These are phyloP conservation scores for Aricia artaxerxes DNA, from an alignment of 2,888 invertebrate species.

Conservation along the genomic window DNA sequence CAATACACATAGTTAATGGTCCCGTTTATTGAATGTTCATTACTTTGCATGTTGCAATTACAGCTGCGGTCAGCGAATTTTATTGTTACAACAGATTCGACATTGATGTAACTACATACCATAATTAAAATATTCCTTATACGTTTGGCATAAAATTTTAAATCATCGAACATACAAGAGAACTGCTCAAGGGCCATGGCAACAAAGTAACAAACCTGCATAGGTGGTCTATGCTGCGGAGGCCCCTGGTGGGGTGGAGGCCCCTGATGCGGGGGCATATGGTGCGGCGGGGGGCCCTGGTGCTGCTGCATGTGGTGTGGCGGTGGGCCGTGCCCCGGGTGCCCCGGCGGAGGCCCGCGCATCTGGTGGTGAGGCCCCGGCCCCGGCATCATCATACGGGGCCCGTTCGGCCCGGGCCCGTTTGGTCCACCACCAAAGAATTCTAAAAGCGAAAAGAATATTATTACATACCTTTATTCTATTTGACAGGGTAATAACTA, in stretches of 20 bases:
- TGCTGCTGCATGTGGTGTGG: constrained; percentile 72
- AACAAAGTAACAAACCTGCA: constrained; percentile 63
- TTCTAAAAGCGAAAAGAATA: constrained; percentile 49
- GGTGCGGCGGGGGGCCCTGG: constrained; percentile 72
- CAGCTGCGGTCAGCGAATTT: not conserved
- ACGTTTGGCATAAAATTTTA: not conserved
- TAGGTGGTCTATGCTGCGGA: constrained; percentile 81
- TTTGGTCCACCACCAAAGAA: constrained; percentile 75
- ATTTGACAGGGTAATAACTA: not conserved
- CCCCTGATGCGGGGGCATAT: constrained; percentile 77
- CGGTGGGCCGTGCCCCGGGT: constrained; percentile 56
- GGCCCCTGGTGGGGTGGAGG: constrained; percentile 80
- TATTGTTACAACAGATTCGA: not conserved
- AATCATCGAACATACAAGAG: not conserved
- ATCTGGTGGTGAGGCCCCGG: constrained; percentile 65
- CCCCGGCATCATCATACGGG: constrained; percentile 66
- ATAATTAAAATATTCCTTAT: too few relatives aligned
- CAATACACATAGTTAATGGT: too few relatives aligned
- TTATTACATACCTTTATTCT: not conserved
- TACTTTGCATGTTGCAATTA: too few relatives aligned
- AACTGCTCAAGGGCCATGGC: not conserved
- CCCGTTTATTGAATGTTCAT: too few relatives aligned
- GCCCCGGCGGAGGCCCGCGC: constrained; percentile 72
- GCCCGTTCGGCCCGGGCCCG: constrained; percentile 73
- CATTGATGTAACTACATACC: too few relatives aligned